Percentiles rank a stretch among this genome's conserved stretches.
phyloP scores from a whole-genome alignment of 2,113 vertebrate species.

The Psittacus erithacus region DNA sequence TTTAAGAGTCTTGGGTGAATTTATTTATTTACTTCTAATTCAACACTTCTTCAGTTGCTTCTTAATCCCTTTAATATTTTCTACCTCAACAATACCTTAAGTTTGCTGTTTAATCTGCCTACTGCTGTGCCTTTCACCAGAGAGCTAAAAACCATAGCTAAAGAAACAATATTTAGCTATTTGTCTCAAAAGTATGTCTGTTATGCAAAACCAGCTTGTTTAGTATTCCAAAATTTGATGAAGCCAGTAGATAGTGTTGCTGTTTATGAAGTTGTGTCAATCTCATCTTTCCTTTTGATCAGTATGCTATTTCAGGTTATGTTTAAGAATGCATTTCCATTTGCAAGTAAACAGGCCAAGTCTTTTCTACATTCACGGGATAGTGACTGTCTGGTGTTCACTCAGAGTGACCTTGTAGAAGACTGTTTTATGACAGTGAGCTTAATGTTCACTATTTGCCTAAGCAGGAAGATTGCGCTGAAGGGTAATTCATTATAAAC shows the following conservation, averaged over 20 bases:
- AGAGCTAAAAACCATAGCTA: background rate
- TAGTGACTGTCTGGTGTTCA: background rate
- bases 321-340: background rate
- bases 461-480: background rate
- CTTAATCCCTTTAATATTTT: background rate
- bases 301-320: background rate
- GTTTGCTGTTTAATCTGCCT: background rate
- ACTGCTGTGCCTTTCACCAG: background rate
- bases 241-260: accelerated
- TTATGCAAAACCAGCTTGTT: background rate
- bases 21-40: background rate
- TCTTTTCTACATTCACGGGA: background rate
- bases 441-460: background rate
- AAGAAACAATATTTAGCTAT: background rate
- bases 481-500: background rate
- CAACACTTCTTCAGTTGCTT: background rate
- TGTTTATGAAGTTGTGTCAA: background rate
- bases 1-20: background rate
- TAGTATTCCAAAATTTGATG: background rate
- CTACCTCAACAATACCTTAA: background rate
- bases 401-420: background rate
- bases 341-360: background rate
- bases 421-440: background rate
- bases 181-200: background rate
- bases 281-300: background rate